phyloP scores from a whole-genome alignment of 2,888 invertebrate genomes.

The Deilephila porcellus region DNA sequence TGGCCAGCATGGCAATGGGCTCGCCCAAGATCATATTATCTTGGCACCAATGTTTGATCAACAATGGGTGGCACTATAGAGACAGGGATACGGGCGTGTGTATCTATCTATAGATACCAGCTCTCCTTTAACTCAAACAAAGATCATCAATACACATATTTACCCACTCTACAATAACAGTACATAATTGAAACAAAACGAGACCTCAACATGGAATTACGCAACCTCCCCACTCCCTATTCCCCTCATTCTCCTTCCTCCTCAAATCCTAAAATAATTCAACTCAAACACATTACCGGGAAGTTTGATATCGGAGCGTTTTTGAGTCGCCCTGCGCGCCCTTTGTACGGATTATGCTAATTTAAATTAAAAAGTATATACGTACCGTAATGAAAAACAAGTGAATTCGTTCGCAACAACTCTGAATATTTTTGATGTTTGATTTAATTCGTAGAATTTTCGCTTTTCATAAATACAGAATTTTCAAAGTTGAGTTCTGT shows the following conservation, averaged over 20 bases:
- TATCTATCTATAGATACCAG: too few relatives aligned
- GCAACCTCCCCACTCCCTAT: neutral
- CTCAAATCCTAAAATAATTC: slow-evolving; percentile 19
- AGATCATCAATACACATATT: neutral
- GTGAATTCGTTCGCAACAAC: neutral
- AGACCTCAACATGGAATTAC: slow-evolving; percentile 2
- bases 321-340: slow-evolving; percentile 10
- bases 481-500: too few relatives aligned
- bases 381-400: slow-evolving; percentile 15
- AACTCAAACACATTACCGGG: slow-evolving; percentile 24
- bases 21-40: too few relatives aligned
- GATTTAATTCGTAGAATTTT: neutral
- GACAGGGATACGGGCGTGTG: too few relatives aligned
- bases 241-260: neutral
- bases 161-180: neutral
- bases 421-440: slow-evolving; percentile 1
- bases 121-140: neutral
- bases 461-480: too few relatives aligned
- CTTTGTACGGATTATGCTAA: slow-evolving; percentile 21
- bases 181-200: slow-evolving; percentile 12
- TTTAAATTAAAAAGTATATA: slow-evolving; percentile 22
- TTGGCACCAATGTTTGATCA: too few relatives aligned
- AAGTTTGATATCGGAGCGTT: slow-evolving; percentile 20
- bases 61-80: too few relatives aligned
- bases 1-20: too few relatives aligned